These are phyloP conservation scores for Ursus arctos DNA, from an alignment of 2,113 vertebrate species.

Conservation along the genomic window DNA sequence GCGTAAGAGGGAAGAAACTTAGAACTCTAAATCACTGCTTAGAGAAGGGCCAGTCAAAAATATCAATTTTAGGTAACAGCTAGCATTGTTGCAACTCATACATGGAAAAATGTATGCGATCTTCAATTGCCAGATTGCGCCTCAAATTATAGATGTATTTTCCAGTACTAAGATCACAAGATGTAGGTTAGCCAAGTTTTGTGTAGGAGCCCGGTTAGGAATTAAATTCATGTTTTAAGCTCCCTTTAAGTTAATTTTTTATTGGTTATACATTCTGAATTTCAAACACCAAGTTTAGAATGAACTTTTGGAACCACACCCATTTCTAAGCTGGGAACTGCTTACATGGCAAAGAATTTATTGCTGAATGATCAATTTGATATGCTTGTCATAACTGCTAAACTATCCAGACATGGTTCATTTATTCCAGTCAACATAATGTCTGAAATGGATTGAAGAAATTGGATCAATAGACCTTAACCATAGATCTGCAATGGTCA, in stretches of 20 bases:
- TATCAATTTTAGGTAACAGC: not conserved
- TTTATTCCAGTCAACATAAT: conserved; percentile 62
- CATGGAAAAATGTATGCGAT: not conserved
- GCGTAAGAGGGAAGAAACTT: not conserved
- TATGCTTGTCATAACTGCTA: conserved; percentile 49
- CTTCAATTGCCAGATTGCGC: not conserved
- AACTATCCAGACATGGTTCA: conserved; percentile 41
- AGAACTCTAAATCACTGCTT: not conserved
- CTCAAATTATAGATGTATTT: not conserved
- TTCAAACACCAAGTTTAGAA: conserved; percentile 25
- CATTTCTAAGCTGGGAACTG: not conserved
- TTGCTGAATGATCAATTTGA: conserved; percentile 10
- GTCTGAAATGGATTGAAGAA: conserved; percentile 59
- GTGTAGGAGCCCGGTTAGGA: not conserved
- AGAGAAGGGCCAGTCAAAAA: not conserved
- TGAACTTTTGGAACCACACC: not conserved
- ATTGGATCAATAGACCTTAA: conserved; percentile 70
- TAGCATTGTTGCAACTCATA: not conserved
- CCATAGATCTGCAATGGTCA: conserved; percentile 49
- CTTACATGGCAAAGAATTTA: not conserved
- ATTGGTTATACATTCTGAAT: not conserved
- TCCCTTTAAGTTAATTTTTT: not conserved
- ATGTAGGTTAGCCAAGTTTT: not conserved
- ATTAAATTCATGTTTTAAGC: not conserved
- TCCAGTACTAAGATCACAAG: not conserved